A percentile compares a stretch with the other conserved stretches of the same genome.
phyloP scores from a whole-genome alignment of 2,888 invertebrate species.

The Cheilosia impressa region DNA sequence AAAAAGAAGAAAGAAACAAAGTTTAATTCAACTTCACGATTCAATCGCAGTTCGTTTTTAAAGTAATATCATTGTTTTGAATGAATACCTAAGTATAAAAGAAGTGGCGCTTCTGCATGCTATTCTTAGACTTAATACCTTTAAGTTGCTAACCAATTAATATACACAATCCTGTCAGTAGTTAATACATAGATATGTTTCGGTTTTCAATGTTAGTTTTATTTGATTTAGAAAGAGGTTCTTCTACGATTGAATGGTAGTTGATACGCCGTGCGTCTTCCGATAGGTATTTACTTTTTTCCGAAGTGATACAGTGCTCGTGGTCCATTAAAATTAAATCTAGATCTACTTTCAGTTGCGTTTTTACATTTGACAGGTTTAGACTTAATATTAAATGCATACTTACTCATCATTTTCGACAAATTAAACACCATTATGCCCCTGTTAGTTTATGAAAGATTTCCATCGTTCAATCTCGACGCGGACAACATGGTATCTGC shows the following conservation, averaged over 20 bases:
- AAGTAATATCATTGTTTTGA: constrained; percentile 7
- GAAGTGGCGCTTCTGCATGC: constrained; percentile 28
- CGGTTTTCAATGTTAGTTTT: neutral
- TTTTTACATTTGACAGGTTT: too few species aligned
- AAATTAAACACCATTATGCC: too few species aligned
- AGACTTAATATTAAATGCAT: too few species aligned
- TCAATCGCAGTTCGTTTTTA: constrained; percentile 15
- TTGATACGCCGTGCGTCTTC: too few species aligned
- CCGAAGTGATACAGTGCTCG: neutral
- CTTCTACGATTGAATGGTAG: neutral
- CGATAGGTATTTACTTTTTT: neutral
- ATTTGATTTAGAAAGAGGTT: neutral
- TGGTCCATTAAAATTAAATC: neutral
- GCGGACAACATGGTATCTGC: too few species aligned
- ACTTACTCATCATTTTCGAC: too few species aligned
- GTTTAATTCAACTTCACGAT: neutral
- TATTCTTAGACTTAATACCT: constrained; percentile 20
- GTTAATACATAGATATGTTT: constrained; percentile 28
- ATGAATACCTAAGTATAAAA: constrained; percentile 10
- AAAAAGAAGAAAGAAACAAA: neutral
- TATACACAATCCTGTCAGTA: constrained; percentile 66
- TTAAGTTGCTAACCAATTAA: constrained; percentile 56
- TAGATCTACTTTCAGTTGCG: too few species aligned
- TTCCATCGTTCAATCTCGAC: too few species aligned
- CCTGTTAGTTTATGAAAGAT: too few species aligned